Evolutionary conservation across 1,140 invertebrate species (phyloP).

Genomic region (Cheumatopsyche charites): DNA sequence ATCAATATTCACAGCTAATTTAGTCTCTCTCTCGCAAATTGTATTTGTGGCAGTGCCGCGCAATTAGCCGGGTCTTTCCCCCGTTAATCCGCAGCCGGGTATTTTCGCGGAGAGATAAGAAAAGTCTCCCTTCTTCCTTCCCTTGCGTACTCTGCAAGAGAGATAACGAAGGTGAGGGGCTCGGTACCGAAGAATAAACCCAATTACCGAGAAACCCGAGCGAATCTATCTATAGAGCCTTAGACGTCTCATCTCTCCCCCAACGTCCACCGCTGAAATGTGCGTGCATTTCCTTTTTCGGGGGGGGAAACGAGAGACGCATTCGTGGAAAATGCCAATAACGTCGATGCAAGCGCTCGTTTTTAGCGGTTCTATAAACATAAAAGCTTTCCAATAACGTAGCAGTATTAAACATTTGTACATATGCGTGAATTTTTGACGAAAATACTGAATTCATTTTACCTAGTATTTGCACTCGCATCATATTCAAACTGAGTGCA

Average conservation of each 20-base stretch:
- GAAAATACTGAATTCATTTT: too few relatives aligned
- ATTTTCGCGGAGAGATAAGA: slow-evolving; percentile 41
- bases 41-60: slow-evolving; percentile 44
- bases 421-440: too few relatives aligned
- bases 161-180: slow-evolving; percentile 25
- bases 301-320: neutral
- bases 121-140: slow-evolving; percentile 18
- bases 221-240: neutral
- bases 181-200: slow-evolving; percentile 6
- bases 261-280: neutral
- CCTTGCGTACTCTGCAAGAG: slow-evolving; percentile 1
- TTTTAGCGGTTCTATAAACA: too few relatives aligned
- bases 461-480: too few relatives aligned
- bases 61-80: slow-evolving; percentile 34
- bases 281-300: neutral
- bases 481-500: too few relatives aligned
- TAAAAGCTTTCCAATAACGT: too few relatives aligned
- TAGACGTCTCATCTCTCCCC: too few relatives aligned
- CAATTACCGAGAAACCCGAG: slow-evolving; percentile 19
- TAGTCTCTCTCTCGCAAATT: slow-evolving; percentile 46
- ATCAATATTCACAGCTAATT: slow-evolving; percentile 48
- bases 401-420: too few relatives aligned
- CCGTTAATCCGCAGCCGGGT: slow-evolving; percentile 40
- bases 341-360: too few relatives aligned
- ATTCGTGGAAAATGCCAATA: too few relatives aligned